Evolutionary conservation across 53 echinoderm and acorn worm genomes (phyloP), one percentile per base, ranked within the genome.

Genomic region (Paracentrotus lividus): DNA sequence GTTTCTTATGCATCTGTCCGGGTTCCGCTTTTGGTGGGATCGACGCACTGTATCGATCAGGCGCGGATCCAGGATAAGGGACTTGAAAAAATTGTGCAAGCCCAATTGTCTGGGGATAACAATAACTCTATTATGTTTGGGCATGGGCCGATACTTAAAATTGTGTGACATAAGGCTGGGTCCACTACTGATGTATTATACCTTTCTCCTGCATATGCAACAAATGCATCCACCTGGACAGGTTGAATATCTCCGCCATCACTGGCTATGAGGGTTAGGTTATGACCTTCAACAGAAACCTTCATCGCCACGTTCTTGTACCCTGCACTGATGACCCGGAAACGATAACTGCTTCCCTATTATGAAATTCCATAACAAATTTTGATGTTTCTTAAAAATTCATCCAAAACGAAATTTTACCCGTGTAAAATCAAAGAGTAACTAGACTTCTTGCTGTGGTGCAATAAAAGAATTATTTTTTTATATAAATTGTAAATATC

Each of bases 201-300:
- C 87, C 87, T 87, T 29, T 94, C 94, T 27, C 94, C 95, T 24
- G 58, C 60, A 1, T 40, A 44, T n/a, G 86, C 12, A 18, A 49
- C 85, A 0, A 86, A 53, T 0, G 85, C 72, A 9, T 64, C 86
- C 0, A 85, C 94, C 78, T 92, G 29, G 0, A 88, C 12, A 8
- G 96, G 96, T 45, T 96, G 55, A 0, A 96, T 21, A 26, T 93
- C 29, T 0, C 15, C 57, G 0, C 96, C 96, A 84, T 96, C 96
- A 10, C 93, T 96, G 20, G 96, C 94, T 18, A 96, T 96, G 24
- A 94, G 38, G 3, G 88, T 92, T 2, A 96, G 56, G 27, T 55
- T 88, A 53, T 96, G 96, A 9, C 27, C 16, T 5, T 96, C 96
- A 2, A 96, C 61, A 5, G 94, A 93, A 1, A 96, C 34, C 45